Evolutionary conservation across 2,888 invertebrate species (phyloP), one percentile per base, ranked within the genome.

Genomic region (Ypsolopha sequella): DNA sequence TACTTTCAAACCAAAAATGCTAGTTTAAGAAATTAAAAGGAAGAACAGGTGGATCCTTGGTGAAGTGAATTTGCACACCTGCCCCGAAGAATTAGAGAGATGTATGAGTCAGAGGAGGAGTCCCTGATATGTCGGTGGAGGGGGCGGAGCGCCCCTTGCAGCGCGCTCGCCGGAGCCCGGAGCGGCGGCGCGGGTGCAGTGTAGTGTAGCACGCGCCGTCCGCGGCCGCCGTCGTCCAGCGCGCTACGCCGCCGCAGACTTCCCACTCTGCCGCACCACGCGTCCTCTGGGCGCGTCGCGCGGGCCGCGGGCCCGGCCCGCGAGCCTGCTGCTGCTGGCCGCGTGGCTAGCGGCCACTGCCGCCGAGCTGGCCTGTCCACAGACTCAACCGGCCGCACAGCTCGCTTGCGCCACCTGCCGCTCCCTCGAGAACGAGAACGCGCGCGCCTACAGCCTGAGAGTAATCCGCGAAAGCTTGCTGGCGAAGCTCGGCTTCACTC

Each of bases 401-500:
- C 64, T 70, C 56, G 73, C 80, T 59, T 90, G 90, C 68, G 77
- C 87, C 61, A 80, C 88, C 57, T 90, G 90, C 65, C 88, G 87
- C 55, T 74, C 88, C 41, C 70, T 9, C 9, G 47, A 48, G 49
- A 72, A 88, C 60, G 89, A 89, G 60, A 88, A 88, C 70, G 82
- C 89, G 51, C 88, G 89, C 59, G 87, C 88, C 62, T 86, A 89
- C 61, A 90, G 88, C 65, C 78, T 91, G 55, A 88, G 88, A 64
- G 88, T 89, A 52, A 91, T 92, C 61, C 90, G 91, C 66, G 88
- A 88, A 68, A 90, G 90, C 69, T 88, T 91, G 55, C 76, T 91
- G 53, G 88, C 88, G 58, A 90, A 91, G 61, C 80, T 91, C 54
- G 90, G 91, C 56, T 80, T 91, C 66, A 77, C 86, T 54, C 87